Evolutionary conservation across 2,113 vertebrate genomes (phyloP).

Genomic region (Myotis brandtii): DNA sequence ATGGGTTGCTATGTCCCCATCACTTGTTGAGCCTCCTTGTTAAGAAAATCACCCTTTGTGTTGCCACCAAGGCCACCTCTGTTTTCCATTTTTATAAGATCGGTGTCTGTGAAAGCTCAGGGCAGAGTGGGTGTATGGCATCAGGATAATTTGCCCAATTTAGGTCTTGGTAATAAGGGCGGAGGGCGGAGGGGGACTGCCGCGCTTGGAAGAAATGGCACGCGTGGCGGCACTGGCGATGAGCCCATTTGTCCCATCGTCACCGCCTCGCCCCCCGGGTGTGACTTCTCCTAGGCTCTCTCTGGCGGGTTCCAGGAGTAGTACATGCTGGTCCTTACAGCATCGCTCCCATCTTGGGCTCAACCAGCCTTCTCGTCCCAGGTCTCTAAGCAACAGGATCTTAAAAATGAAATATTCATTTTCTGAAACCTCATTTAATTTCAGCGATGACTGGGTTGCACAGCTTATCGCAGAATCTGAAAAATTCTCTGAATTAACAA

Average conservation of each 20-base stretch:
- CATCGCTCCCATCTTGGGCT: slow-evolving; percentile 78
- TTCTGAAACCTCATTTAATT: slow-evolving; percentile 88
- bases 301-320: slow-evolving; percentile 74
- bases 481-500: slow-evolving; percentile 85
- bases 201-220: not conserved
- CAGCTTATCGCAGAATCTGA: slow-evolving; percentile 85
- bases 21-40: not conserved
- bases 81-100: not conserved
- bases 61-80: not conserved
- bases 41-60: not conserved
- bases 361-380: slow-evolving; percentile 82
- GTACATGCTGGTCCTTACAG: slow-evolving; percentile 77
- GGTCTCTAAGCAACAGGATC: slow-evolving; percentile 89
- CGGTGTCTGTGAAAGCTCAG: not conserved
- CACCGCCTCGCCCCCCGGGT: slow-evolving; percentile 47
- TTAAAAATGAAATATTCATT: slow-evolving; percentile 90
- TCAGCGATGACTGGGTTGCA: slow-evolving; percentile 85
- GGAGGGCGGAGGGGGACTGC: not conserved
- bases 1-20: not conserved
- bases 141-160: not conserved
- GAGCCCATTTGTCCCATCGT: slow-evolving; percentile 22
- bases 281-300: slow-evolving; percentile 74
- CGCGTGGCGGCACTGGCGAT: not conserved
- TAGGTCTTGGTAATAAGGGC: not conserved
- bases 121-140: not conserved